Evolutionary conservation across 92 coral and sea anemone species (phyloP), one percentile per base, ranked within the genome.

Genomic region (Umimayanthus kanabou): DNA sequence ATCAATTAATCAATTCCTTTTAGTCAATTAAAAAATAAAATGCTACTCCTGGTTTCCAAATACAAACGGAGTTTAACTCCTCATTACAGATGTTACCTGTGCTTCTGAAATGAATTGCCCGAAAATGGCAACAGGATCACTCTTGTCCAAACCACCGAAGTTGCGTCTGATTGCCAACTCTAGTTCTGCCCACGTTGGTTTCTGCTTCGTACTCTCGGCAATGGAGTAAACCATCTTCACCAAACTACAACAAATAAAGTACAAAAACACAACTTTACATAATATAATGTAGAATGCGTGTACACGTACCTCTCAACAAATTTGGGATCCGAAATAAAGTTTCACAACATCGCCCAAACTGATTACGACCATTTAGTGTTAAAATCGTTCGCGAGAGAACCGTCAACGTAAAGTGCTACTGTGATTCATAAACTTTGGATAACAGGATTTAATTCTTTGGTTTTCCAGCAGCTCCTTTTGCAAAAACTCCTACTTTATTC

Each of bases 151-250:
- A 43, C 90, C 90, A 43, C 90, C 84, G n/a, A 88, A 88, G 49
- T 88, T 88, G 30, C 90, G 66, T 58, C 76, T 49, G 50, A 88
- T 88, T 4, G 90, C 77, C 47, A 71, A 39, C 80, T 88, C 90
- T 53, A 88, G 43, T 39, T 88, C 57, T 30, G 79, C 50, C 79
- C 79, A 74, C 79, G 79, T 74, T 37, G 79, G 79, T n/a, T 11
- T 39, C 14, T 74, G 47, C n/a, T 74, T 25, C 16, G 79, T 39
- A 15, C 79, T 81, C 77, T 64, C 80, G 15, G 87, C 90, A 80
- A 80, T 53, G 37, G 87, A 84, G 71, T 42, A 88, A 39, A 88
- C 91, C 91, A 88, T 88, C 77, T 88, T 89, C 33, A 88, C 91
- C 47, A 89, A 82, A 20, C 91, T 89, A 43, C 3, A 61, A 22